Percentiles rank a stretch among this genome's conserved stretches.
phyloP scores from a whole-genome alignment of 2,888 invertebrate species.

The Brachylomia viminalis region DNA sequence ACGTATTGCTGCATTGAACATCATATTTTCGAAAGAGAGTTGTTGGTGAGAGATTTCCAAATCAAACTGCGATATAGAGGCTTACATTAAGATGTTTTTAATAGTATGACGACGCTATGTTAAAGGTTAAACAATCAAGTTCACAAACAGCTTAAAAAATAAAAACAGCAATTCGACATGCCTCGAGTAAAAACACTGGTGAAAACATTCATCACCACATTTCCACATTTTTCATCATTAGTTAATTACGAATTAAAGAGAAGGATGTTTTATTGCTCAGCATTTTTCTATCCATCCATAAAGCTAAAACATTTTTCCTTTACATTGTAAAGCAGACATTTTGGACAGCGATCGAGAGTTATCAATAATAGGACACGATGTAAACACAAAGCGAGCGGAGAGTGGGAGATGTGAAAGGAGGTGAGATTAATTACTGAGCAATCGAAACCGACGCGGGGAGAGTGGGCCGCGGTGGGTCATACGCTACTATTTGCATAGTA shows the following conservation, averaged over 20 bases:
- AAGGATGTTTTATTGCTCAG: background rate
- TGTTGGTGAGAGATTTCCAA: background rate
- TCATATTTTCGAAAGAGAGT: slow-evolving; percentile 15
- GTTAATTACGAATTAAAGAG: too few species aligned
- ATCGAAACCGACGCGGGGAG: slow-evolving; percentile 67
- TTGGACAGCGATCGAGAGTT: slow-evolving; percentile 52
- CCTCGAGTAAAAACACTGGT: background rate
- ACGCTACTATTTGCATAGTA: slow-evolving; percentile 60
- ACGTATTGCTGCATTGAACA: slow-evolving; percentile 41
- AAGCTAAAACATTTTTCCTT: slow-evolving; percentile 28
- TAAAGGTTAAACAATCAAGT: background rate
- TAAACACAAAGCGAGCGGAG: slow-evolving; percentile 61
- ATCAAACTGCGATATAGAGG: background rate
- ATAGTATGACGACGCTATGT: too few species aligned
- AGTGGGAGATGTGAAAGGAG: slow-evolving; percentile 59
- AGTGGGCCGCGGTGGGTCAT: slow-evolving; percentile 41
- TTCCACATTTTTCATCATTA: too few species aligned
- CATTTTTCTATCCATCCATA: background rate
- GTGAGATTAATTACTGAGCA: slow-evolving; percentile 78
- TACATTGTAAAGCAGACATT: slow-evolving; percentile 19
- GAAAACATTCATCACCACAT: background rate
- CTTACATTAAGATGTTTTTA: background rate
- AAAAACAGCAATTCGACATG: background rate
- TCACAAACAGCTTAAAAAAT: background rate
- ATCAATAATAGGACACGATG: slow-evolving; percentile 65